These are phyloP conservation scores for Heliconius melpomene DNA, from an alignment of 1,140 invertebrate species.

Conservation along the genomic window DNA sequence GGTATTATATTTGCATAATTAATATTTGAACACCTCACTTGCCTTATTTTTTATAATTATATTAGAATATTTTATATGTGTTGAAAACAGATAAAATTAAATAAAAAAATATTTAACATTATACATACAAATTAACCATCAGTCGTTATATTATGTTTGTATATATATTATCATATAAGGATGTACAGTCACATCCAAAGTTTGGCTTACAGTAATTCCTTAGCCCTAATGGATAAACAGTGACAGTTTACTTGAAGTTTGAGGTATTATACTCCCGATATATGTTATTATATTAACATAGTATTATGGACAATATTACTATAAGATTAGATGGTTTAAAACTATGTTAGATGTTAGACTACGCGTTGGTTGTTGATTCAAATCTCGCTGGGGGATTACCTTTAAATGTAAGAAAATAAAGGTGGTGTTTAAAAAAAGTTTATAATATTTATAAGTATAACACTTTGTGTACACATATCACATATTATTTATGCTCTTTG, in stretches of 20 bases:
- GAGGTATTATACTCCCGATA: neutral
- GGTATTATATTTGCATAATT: conserved; percentile 42
- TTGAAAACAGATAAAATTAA: too few relatives aligned
- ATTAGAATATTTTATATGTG: neutral
- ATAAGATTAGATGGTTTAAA: neutral
- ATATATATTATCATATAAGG: neutral
- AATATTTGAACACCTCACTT: conserved; percentile 33
- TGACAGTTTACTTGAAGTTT: neutral
- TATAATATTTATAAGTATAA: too few relatives aligned
- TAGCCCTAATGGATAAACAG: conserved; percentile 10
- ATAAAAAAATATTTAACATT: too few relatives aligned
- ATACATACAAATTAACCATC: neutral
- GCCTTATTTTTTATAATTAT: conserved; percentile 19
- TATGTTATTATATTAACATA: conserved; percentile 1
- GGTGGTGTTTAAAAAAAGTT: too few relatives aligned
- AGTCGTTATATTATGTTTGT: neutral
- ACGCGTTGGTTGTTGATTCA: neutral
- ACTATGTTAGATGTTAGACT: neutral
- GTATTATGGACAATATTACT: neutral
- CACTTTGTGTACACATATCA: too few relatives aligned
- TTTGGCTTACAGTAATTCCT: conserved; percentile 10
- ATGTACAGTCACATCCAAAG: neutral
- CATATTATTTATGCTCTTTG: too few relatives aligned
- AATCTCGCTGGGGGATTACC: neutral
- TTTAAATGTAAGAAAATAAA: too few relatives aligned